Conservation (phyloP, 2,797 vertebrate species). For the Halcyon chelicuti region DNA sequence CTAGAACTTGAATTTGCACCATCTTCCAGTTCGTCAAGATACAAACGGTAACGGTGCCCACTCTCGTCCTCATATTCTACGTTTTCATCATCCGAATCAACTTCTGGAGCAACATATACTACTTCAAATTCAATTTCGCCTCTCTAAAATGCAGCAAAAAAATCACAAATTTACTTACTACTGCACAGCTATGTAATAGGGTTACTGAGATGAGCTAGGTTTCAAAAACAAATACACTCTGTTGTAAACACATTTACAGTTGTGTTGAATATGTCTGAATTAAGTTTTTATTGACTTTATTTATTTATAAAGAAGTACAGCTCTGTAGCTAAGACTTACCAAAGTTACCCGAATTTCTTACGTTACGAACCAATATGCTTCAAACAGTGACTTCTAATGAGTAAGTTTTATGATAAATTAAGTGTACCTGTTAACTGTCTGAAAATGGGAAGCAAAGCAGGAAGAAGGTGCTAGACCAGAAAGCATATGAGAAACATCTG, state of each 20-base stretch:
- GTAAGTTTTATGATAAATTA: not conserved
- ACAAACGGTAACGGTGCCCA: slow-evolving; percentile 96
- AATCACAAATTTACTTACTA: not conserved
- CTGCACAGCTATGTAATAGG: not conserved
- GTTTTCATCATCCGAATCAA: slow-evolving; percentile 98
- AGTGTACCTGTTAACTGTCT: not conserved
- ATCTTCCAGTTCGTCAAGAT: slow-evolving; percentile 94
- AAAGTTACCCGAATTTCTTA: not conserved
- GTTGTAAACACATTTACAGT: not conserved
- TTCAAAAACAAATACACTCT: not conserved
- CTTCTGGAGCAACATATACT: slow-evolving; percentile 97
- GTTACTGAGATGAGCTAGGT: not conserved
- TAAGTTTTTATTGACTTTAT: not conserved
- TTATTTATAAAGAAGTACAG: not conserved
- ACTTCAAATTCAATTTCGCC: slow-evolving; percentile 99
- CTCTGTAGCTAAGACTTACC: not conserved
- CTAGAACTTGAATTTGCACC: slow-evolving; percentile 75
- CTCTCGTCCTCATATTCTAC: slow-evolving; percentile 98
- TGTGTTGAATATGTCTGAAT: not conserved
- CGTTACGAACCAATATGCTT: not conserved
- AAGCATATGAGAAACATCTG: not conserved
- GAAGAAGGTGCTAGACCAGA: not conserved
- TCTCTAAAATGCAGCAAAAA: slow-evolving; percentile 78
- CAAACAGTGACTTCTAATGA: not conserved
- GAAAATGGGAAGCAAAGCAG: not conserved